Base-by-base conservation (phyloP, 1,140 invertebrate species). In the Aradophagus sp. region DNA sequence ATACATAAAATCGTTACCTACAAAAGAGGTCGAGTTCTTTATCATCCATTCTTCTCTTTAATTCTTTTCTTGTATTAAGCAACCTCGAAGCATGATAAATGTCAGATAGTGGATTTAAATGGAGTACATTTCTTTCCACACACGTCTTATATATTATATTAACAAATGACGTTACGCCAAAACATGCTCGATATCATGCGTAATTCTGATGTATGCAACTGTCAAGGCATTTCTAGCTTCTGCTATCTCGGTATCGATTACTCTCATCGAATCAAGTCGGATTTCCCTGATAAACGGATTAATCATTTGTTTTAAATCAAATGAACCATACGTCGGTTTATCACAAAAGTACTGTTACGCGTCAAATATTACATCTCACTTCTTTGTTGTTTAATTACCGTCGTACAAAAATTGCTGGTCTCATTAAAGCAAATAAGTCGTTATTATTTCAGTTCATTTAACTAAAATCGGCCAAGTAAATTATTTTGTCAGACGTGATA, bases 41-140 rank as follows among this genome's bases (percentile, higher is more conserved):
- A 59, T 29, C 47, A 52, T 55, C 42, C 31, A 59, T 61, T 59
- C 68, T 66, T 65, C 52, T 53, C 31, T 71, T 71, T 48, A 39
- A 59, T 55, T 65, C 26, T 53, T 11, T 29, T 5, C 50, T 42
- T 17, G 50, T 12, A 53, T 53, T 59, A 42, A 67, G 58, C 44
- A 5, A 7, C 31, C 50, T 50, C 36, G 45, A 70, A 62, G 45
- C 50, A 44, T 55, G 66, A 69, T 69, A 61, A 69, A 62, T 70
- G 58, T 70, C 58, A 44, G 42, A 58, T 63, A 55, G 52, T 63
- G 44, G 52, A 70, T 63, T 58, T 38, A 70, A 62, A 70, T 52
- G 66, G 44, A 38, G 31, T 52, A 36, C 16, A 45, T 50, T 63
- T 50, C 50, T 56, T 50, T 29, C 50, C 58, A 47, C 66, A 50